Conservation (phyloP, 1,140 invertebrate genomes). For the Anastatus disparis region DNA sequence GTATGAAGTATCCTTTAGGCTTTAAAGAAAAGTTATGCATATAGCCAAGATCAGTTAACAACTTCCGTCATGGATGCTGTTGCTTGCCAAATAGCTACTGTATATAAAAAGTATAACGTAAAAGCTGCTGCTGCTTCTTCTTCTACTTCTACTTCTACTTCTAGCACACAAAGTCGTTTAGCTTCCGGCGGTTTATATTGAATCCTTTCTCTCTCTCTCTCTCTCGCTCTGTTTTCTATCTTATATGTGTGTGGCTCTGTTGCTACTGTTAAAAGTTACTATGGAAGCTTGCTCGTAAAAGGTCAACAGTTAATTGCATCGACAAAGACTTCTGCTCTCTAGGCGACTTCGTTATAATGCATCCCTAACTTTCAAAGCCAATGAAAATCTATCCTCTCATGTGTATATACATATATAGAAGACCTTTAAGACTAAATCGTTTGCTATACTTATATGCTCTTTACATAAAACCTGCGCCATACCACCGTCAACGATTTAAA, state of each 20-base stretch:
- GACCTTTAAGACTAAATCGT: no score
- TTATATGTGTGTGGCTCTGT: no score
- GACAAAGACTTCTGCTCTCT: no score
- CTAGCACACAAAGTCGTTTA: no score
- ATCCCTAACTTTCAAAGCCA: no score
- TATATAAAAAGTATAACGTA: background rate
- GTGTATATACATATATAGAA: no score
- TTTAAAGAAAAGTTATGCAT: conserved; percentile 26
- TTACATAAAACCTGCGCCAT: no score
- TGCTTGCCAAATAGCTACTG: no score
- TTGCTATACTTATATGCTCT: no score
- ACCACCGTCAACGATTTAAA: no score
- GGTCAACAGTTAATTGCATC: conserved; percentile 37
- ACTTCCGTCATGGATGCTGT: conserved; percentile 37
- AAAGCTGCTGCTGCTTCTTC: background rate
- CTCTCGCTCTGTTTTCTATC: background rate
- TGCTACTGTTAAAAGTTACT: no score
- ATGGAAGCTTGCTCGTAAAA: conserved; percentile 15
- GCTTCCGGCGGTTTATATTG: background rate
- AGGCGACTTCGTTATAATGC: no score
- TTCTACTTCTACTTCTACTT: background rate
- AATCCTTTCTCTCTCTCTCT: background rate
- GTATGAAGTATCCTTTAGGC: background rate
- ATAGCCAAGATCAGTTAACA: conserved; percentile 29
- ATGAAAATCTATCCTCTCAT: conserved; percentile 18